A percentile compares a stretch with the other conserved stretches of the same genome.
Conservation (phyloP, 2,888 invertebrate species). For the Erebia palarica region DNA sequence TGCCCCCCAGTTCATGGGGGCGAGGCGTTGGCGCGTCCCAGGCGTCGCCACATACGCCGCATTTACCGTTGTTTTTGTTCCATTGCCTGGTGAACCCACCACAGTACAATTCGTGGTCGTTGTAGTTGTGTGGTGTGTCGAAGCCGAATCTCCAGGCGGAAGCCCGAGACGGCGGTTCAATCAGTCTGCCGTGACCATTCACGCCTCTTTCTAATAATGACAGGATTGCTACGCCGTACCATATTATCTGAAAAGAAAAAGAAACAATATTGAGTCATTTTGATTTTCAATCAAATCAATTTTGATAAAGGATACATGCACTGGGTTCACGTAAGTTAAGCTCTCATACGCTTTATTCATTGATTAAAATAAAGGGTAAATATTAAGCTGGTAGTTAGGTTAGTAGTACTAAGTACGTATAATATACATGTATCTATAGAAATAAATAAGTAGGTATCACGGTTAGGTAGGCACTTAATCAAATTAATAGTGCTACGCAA, state of each 20-base stretch:
- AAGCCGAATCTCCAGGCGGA: constrained; percentile 96
- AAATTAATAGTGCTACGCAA: no score
- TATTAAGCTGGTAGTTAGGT: no score
- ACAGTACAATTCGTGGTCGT: constrained; percentile 94
- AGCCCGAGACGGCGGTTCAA: constrained; percentile 93
- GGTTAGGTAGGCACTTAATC: no score
- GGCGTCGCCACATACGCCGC: constrained; percentile 93
- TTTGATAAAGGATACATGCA: not conserved
- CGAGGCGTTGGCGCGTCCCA: constrained; percentile 89
- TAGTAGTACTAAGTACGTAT: no score
- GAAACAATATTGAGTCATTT: constrained; percentile 5
- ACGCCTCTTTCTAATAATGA: constrained; percentile 60
- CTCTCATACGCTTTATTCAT: no score
- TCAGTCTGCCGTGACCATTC: constrained; percentile 87
- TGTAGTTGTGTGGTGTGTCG: constrained; percentile 93
- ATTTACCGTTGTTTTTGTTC: constrained; percentile 90
- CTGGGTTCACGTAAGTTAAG: no score
- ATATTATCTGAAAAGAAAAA: constrained; percentile 61
- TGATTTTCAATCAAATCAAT: not conserved
- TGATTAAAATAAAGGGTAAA: no score
- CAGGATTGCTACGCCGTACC: constrained; percentile 62
- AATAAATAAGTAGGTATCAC: no score
- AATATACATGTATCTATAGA: no score
- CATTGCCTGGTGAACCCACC: constrained; percentile 94
- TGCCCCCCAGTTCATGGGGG: constrained; percentile 91